These are phyloP conservation scores for Canis aureus DNA, from an alignment of 2,113 vertebrate genomes.

Conservation along the genomic window DNA sequence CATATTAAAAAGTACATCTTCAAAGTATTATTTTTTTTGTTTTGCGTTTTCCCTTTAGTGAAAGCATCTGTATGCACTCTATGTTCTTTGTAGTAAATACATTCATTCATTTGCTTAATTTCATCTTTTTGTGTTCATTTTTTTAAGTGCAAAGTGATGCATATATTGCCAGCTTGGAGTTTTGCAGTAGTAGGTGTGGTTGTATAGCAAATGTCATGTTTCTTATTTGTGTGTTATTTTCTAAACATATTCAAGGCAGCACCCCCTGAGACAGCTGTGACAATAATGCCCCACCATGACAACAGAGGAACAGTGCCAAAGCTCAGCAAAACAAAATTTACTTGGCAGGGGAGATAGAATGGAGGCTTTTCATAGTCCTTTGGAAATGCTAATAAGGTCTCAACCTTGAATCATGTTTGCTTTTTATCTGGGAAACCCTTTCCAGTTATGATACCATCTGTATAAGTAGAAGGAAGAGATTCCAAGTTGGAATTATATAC, in stretches of 20 bases:
- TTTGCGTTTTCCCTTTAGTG: slow-evolving; percentile 49
- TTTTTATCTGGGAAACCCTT: slow-evolving; percentile 82
- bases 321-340: slow-evolving; percentile 80
- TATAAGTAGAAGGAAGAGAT: slow-evolving; percentile 49
- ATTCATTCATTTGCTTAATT: slow-evolving; percentile 48
- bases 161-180: neutral
- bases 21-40: neutral
- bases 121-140: neutral
- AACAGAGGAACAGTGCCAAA: slow-evolving; percentile 66
- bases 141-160: slow-evolving; percentile 49
- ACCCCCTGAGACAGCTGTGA: slow-evolving; percentile 70
- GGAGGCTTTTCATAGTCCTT: slow-evolving; percentile 77
- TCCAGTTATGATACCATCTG: slow-evolving; percentile 71
- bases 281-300: slow-evolving; percentile 71
- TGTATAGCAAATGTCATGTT: slow-evolving; percentile 33
- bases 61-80: neutral
- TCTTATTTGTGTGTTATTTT: slow-evolving; percentile 59
- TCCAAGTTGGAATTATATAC: neutral
- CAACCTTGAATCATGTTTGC: slow-evolving; percentile 80
- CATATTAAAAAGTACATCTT: slow-evolving; percentile 33
- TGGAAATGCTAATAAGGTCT: slow-evolving; percentile 85
- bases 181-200: neutral
- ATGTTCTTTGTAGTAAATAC: neutral
- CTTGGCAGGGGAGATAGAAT: slow-evolving; percentile 71
- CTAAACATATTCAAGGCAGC: slow-evolving; percentile 64